Evolutionary conservation across 2,113 vertebrate genomes (phyloP).

Genomic region (Ceyx melanurus): DNA sequence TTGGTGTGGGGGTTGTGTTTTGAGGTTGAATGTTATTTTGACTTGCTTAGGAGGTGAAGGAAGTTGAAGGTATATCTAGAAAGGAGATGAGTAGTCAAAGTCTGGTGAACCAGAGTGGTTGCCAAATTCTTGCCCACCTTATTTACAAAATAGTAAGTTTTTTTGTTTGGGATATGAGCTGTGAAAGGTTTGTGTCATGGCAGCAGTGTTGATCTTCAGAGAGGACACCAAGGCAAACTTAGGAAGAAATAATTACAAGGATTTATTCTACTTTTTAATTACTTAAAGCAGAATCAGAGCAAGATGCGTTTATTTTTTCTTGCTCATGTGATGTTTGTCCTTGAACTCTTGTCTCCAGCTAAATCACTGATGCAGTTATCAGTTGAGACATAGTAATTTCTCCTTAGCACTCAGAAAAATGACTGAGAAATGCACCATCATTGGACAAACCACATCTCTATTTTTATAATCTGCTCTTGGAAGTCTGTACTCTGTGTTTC

Average conservation of each 20-base stretch:
- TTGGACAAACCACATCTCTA: constrained; percentile 16
- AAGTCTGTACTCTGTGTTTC: constrained; percentile 19
- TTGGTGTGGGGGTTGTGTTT: neutral
- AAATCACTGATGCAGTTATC: neutral
- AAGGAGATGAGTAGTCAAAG: neutral
- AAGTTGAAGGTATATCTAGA: neutral
- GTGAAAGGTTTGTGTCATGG: neutral
- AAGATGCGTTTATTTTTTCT: neutral
- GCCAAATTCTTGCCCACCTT: neutral
- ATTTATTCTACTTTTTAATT: neutral
- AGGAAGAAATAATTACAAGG: neutral
- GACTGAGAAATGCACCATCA: neutral
- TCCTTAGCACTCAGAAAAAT: neutral
- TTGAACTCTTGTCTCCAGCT: neutral
- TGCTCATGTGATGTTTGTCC: neutral
- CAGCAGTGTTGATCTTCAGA: neutral
- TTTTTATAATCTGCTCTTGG: constrained; percentile 28
- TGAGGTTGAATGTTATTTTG: neutral
- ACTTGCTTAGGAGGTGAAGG: neutral
- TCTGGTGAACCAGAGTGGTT: neutral
- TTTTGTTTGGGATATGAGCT: neutral
- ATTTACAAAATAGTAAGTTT: neutral
- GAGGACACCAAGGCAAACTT: neutral
- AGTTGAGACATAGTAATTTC: neutral
- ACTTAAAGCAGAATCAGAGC: neutral